Conservation (phyloP, 2,797 vertebrate species). For the Epinephelus coioides region DNA sequence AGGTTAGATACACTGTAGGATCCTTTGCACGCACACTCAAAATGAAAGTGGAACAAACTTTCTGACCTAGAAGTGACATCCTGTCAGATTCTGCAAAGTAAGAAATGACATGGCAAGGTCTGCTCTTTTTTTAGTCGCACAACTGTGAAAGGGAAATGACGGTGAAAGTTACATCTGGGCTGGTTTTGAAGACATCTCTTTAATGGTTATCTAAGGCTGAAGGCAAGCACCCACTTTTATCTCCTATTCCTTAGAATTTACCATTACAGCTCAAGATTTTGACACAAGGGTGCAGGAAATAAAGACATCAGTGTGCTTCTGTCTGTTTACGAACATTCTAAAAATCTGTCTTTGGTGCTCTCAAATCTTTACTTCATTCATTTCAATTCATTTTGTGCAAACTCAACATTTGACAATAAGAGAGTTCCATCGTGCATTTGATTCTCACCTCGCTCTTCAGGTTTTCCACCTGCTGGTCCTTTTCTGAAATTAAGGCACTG, state of each 20-base stretch:
- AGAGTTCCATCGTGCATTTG: background rate
- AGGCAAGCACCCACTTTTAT: background rate
- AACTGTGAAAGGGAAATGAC: background rate
- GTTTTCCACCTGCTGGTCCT: slow-evolving; percentile 91
- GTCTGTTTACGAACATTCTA: background rate
- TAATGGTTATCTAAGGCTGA: no score
- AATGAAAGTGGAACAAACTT: slow-evolving; percentile 1
- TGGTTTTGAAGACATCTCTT: background rate
- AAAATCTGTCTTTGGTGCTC: background rate
- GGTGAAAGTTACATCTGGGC: background rate
- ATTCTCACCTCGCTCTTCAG: slow-evolving; percentile 90
- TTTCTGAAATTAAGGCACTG: slow-evolving; percentile 94
- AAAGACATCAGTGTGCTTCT: background rate
- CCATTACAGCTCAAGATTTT: background rate
- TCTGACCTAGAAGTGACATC: slow-evolving; percentile 34
- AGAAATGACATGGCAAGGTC: background rate
- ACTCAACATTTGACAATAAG: background rate
- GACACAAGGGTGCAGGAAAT: background rate
- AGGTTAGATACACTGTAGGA: background rate
- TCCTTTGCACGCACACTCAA: background rate
- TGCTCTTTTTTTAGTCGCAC: background rate
- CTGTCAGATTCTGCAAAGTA: slow-evolving; percentile 4
- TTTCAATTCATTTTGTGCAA: background rate
- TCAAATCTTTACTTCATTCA: background rate
- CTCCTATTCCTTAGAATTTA: background rate